phyloP scores from a whole-genome alignment of 2,113 vertebrate genomes.

The Marcusenius ussheri region DNA sequence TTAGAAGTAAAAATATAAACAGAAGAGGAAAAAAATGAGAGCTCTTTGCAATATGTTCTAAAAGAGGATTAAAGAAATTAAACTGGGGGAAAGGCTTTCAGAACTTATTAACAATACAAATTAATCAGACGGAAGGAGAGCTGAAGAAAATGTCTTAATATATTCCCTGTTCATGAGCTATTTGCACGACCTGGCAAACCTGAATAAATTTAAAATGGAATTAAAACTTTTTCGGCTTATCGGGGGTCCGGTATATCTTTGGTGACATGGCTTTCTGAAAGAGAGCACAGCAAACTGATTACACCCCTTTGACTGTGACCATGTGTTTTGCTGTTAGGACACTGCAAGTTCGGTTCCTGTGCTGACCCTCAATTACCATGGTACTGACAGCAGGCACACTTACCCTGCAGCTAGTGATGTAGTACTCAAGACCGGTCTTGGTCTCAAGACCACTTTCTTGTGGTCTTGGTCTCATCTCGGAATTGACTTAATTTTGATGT shows the following conservation, averaged over 20 bases:
- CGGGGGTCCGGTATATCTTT: neutral
- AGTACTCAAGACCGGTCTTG: too few relatives aligned
- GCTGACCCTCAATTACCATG: neutral
- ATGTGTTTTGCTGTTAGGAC: neutral
- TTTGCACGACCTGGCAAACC: conserved; percentile 39
- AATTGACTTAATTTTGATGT: too few relatives aligned
- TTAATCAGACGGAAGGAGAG: conserved; percentile 36
- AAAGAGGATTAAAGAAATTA: conserved; percentile 51
- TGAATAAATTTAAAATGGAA: conserved; percentile 29
- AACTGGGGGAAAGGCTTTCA: conserved; percentile 41
- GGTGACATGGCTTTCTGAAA: conserved; percentile 6
- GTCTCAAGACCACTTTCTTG: too few relatives aligned
- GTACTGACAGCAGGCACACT: neutral
- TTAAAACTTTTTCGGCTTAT: conserved; percentile 12
- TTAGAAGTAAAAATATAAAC: conserved; percentile 43
- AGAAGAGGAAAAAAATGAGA: conserved; percentile 36
- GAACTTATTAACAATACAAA: conserved; percentile 59
- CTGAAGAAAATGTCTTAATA: conserved; percentile 38
- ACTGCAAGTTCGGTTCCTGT: neutral
- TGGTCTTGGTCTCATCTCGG: too few relatives aligned
- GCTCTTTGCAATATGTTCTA: conserved; percentile 46
- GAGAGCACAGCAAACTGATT: neutral
- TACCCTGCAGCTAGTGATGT: too few relatives aligned
- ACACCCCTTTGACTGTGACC: neutral
- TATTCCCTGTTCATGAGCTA: conserved; percentile 41